Percentiles rank a stretch among this genome's conserved stretches.
Evolutionary conservation across 2,888 invertebrate species (phyloP).

Genomic region (Ophion ventricosus): DNA sequence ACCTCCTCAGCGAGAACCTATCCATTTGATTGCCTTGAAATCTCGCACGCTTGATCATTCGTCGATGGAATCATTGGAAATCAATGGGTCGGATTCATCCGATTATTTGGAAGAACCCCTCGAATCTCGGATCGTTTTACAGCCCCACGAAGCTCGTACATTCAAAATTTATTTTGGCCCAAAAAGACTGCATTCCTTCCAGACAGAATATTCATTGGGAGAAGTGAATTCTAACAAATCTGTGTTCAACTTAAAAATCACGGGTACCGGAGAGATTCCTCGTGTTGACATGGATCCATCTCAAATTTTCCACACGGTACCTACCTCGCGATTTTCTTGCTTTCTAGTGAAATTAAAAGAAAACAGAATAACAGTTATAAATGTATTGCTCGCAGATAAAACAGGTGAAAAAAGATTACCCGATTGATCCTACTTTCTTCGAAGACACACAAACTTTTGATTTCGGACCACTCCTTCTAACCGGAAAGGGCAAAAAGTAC

Average conservation of each 20-base stretch:
- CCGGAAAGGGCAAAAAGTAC: constrained; percentile 71
- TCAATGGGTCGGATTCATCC: background rate
- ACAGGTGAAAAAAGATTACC: constrained; percentile 63
- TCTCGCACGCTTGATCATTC: background rate
- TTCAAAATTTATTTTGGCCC: constrained; percentile 75
- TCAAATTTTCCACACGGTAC: constrained; percentile 72
- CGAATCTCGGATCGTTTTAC: constrained; percentile 72
- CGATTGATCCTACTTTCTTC: constrained; percentile 73
- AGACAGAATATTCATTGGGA: constrained; percentile 70
- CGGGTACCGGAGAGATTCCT: constrained; percentile 74
- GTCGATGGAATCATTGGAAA: constrained; percentile 17
- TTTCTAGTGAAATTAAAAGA: constrained; percentile 1
- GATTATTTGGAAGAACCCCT: constrained; percentile 64
- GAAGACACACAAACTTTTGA: constrained; percentile 74
- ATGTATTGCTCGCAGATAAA: constrained; percentile 64
- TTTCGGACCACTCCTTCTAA: constrained; percentile 74
- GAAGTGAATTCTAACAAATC: constrained; percentile 67
- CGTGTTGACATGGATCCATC: constrained; percentile 73
- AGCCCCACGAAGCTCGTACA: constrained; percentile 71
- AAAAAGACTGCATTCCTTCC: constrained; percentile 67
- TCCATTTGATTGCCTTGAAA: constrained; percentile 35
- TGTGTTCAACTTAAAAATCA: constrained; percentile 70
- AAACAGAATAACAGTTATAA: constrained; percentile 6
- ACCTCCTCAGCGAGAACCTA: background rate
- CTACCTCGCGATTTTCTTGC: background rate